Evolutionary conservation across 2,888 invertebrate species (phyloP).

Genomic region (Patella caerulea): DNA sequence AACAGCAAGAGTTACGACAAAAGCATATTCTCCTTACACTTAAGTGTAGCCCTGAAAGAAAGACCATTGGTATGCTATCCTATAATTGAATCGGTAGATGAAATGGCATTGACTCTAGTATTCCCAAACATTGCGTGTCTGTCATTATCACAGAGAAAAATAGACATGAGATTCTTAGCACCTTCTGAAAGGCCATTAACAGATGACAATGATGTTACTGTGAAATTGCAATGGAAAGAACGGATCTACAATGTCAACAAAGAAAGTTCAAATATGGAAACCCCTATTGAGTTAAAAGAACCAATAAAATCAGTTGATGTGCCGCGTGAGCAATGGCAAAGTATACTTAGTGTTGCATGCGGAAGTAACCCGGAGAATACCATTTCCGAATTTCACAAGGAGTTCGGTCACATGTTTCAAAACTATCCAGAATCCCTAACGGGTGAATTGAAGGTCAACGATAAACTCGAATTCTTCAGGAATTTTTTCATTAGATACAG

Average conservation of each 20-base stretch:
- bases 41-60: conserved; percentile 38
- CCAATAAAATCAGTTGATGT: neutral
- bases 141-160: conserved; percentile 29
- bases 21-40: neutral
- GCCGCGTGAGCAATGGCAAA: neutral
- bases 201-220: conserved; percentile 27
- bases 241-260: conserved; percentile 52
- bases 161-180: conserved; percentile 43
- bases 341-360: neutral
- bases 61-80: conserved; percentile 52
- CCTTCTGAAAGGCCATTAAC: conserved; percentile 39
- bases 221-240: conserved; percentile 57
- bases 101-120: conserved; percentile 26
- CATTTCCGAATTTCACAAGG: neutral
- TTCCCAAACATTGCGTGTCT: conserved; percentile 34
- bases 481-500: neutral
- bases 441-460: too few species aligned
- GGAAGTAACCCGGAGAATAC: neutral
- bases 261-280: neutral
- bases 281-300: too few species aligned
- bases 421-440: too few species aligned
- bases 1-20: neutral
- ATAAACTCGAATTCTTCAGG: too few species aligned
- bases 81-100: conserved; percentile 51
- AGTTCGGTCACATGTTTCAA: too few species aligned